A percentile compares a stretch with the other conserved stretches of the same genome.
Evolutionary conservation across 2,888 invertebrate species (phyloP).

Genomic region (Zele albiditarsus): DNA sequence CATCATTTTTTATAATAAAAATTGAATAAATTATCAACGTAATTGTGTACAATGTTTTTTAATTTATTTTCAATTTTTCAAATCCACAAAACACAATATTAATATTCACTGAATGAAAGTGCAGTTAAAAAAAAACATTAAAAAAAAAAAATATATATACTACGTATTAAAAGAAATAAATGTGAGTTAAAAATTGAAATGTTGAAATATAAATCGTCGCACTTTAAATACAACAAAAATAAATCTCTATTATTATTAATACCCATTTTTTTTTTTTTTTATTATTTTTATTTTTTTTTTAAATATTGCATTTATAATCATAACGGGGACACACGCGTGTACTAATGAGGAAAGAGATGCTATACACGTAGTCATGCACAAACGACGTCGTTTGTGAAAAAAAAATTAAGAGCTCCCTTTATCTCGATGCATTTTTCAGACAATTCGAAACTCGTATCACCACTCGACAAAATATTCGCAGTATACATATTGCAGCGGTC

Average conservation of each 20-base stretch:
- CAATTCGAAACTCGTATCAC: conserved; percentile 16
- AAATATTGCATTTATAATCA: neutral
- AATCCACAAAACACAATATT: too few species aligned
- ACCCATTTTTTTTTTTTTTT: neutral
- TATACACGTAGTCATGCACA: conserved; percentile 4
- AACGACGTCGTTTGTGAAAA: conserved; percentile 35
- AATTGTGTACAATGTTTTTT: too few species aligned
- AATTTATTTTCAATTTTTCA: too few species aligned
- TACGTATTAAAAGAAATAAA: too few species aligned
- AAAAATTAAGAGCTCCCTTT: conserved; percentile 54
- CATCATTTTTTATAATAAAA: too few species aligned
- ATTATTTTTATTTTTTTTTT: neutral
- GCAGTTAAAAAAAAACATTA: too few species aligned
- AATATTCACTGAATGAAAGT: too few species aligned
- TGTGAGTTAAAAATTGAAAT: too few species aligned
- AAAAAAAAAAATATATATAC: too few species aligned
- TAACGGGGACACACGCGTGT: conserved; percentile 11
- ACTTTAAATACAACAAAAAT: neutral
- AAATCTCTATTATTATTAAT: neutral
- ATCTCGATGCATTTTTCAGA: conserved; percentile 47
- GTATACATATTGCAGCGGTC: conserved; percentile 10
- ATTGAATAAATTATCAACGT: too few species aligned
- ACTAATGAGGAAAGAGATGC: conserved; percentile 15
- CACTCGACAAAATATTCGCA: neutral
- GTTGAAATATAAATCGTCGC: too few species aligned